phyloP scores from a whole-genome alignment of 2,113 vertebrate genomes.

The Otus sunia region DNA sequence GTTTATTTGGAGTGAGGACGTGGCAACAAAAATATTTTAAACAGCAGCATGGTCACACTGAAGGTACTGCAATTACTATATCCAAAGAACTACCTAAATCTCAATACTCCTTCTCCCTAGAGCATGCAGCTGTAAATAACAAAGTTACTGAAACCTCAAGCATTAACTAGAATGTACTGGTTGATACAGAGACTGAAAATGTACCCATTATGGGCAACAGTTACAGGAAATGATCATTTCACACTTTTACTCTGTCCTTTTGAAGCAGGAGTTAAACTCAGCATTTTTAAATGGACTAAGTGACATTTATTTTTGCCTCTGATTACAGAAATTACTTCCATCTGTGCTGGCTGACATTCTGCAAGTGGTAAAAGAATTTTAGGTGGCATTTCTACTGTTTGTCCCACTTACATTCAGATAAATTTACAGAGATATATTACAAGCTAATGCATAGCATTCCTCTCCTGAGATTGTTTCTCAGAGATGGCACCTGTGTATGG shows the following conservation, averaged over 20 bases:
- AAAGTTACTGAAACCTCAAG: slow-evolving; percentile 61
- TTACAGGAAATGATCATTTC: slow-evolving; percentile 77
- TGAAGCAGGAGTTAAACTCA: slow-evolving; percentile 33
- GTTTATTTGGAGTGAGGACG: background rate
- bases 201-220: slow-evolving; percentile 60
- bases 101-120: slow-evolving; percentile 5
- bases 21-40: background rate
- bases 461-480: background rate
- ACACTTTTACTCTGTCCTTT: slow-evolving; percentile 71
- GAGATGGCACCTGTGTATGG: background rate
- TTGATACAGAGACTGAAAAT: slow-evolving; percentile 56
- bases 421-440: background rate
- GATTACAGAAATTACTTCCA: background rate
- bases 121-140: slow-evolving; percentile 32
- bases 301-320: background rate
- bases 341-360: background rate
- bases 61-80: background rate
- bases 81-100: background rate
- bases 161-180: slow-evolving; percentile 56
- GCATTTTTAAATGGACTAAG: background rate
- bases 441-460: background rate
- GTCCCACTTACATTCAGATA: background rate
- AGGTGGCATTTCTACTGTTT: background rate
- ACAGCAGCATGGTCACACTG: background rate
- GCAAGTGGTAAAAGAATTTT: background rate